These are phyloP conservation scores for Melangyna quadrimaculata DNA, from an alignment of 2,888 invertebrate genomes.

Conservation along the genomic window DNA sequence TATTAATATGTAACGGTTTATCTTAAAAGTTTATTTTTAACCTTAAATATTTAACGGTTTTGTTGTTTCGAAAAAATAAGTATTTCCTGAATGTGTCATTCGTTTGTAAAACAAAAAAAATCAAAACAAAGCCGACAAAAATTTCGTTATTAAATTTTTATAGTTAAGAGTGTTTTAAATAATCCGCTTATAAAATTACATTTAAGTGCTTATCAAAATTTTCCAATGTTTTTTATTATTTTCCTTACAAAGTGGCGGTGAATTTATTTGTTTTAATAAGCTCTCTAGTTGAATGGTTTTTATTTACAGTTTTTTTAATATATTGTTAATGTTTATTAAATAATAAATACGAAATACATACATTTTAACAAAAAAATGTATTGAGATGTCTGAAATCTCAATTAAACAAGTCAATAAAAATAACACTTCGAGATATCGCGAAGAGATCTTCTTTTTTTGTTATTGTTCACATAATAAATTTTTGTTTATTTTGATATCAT, in stretches of 20 bases:
- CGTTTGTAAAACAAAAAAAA: not conserved
- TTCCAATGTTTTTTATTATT: not conserved
- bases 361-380: not conserved
- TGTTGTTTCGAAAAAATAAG: not conserved
- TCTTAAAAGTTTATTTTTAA: not conserved
- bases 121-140: not conserved
- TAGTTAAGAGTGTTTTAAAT: not conserved
- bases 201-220: not conserved
- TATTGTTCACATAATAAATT: not conserved
- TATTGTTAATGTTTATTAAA: not conserved
- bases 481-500: not conserved
- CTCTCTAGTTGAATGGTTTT: not conserved
- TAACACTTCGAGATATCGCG: conserved; percentile 9
- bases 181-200: not conserved
- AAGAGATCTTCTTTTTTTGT: not conserved
- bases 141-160: not conserved
- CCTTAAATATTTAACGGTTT: not conserved
- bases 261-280: not conserved
- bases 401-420: conserved; percentile 14
- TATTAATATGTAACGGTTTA: not conserved
- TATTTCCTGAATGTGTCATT: conserved; percentile 8
- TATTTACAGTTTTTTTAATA: not conserved
- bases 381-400: not conserved
- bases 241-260: not conserved
- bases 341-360: not conserved